phyloP scores from a whole-genome alignment of 2,797 vertebrate species.

The Taenioides sp. region DNA sequence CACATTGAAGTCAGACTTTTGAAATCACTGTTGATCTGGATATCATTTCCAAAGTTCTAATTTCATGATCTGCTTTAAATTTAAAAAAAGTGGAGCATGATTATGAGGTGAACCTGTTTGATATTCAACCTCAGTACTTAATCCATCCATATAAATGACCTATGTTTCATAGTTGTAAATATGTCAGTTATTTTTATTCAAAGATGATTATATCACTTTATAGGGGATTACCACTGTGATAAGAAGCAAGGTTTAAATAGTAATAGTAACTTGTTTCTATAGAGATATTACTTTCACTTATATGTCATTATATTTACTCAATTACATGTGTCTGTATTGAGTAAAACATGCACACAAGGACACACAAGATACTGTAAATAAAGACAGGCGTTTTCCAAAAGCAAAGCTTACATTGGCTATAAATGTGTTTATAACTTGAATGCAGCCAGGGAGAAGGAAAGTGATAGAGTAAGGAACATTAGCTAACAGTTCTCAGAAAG shows the following conservation, averaged over 20 bases:
- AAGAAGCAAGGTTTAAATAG: slow-evolving; percentile 7
- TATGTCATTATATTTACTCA: not conserved
- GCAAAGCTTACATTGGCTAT: not conserved
- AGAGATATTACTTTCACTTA: not conserved
- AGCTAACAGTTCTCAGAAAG: slow-evolving; percentile 65
- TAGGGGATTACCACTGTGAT: slow-evolving; percentile 17
- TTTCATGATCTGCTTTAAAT: slow-evolving; percentile 28
- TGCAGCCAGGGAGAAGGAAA: not conserved
- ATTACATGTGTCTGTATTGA: not conserved
- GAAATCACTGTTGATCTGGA: slow-evolving; percentile 59
- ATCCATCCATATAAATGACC: not conserved
- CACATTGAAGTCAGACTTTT: slow-evolving; percentile 38
- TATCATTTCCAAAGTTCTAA: slow-evolving; percentile 46
- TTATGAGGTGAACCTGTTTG: not conserved
- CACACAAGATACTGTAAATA: not conserved
- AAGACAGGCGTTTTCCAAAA: not conserved
- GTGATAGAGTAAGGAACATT: slow-evolving; percentile 46
- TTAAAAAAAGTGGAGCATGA: slow-evolving; percentile 15
- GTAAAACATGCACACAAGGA: too few species aligned
- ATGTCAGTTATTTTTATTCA: not conserved
- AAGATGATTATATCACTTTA: not conserved
- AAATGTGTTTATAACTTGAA: not conserved
- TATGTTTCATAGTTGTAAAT: not conserved
- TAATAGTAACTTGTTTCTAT: not conserved
- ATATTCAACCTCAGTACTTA: not conserved